Evolutionary conservation across 2,113 vertebrate genomes (phyloP).

Genomic region (Sorex fumeus): DNA sequence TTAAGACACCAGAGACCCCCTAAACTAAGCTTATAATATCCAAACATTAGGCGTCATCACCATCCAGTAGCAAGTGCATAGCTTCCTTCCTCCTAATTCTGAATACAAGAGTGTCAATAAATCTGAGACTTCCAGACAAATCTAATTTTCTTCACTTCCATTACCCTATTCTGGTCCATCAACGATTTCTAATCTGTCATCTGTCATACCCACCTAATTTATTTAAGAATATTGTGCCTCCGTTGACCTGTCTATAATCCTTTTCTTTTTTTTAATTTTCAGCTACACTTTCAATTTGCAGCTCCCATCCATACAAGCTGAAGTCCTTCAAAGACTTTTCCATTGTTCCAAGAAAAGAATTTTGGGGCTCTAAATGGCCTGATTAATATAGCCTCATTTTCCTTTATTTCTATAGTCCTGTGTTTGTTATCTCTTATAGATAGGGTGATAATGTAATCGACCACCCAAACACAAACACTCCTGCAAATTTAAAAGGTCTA

Average conservation of each 20-base stretch:
- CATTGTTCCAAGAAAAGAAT: not conserved
- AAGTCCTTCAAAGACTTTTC: constrained; percentile 6
- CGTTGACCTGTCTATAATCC: not conserved
- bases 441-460: not conserved
- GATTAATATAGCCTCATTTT: not conserved
- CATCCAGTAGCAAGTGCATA: not conserved
- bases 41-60: not conserved
- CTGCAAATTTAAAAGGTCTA: not conserved
- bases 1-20: constrained; percentile 12
- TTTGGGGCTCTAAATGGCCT: not conserved
- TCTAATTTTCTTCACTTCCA: not conserved
- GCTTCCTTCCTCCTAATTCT: not conserved
- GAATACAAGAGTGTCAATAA: not conserved
- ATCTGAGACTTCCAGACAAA: not conserved
- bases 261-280: not conserved
- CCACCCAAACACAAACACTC: not conserved
- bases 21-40: not conserved
- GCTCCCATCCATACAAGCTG: not conserved
- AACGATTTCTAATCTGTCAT: constrained; percentile 44
- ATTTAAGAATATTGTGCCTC: constrained; percentile 4
- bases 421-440: not conserved
- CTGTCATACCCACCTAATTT: not conserved
- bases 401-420: not conserved
- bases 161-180: not conserved
- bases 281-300: not conserved